A percentile compares a stretch with the other conserved stretches of the same genome.
Conservation (phyloP, 2,797 vertebrate genomes). For the Neopelma chrysocephalum region DNA sequence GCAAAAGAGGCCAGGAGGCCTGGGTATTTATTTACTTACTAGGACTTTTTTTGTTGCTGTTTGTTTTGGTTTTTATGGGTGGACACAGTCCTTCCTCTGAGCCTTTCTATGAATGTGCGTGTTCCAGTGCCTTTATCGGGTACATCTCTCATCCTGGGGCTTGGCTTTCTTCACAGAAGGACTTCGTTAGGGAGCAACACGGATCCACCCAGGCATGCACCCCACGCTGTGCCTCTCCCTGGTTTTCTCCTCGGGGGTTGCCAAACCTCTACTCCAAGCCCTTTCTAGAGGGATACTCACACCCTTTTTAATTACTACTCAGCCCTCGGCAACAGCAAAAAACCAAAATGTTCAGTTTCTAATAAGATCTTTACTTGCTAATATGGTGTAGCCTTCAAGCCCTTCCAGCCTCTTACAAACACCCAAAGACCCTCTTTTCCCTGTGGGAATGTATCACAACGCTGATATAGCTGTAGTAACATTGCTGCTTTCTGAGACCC, state of each 20-base stretch:
- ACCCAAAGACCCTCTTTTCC: background rate
- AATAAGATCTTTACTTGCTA: background rate
- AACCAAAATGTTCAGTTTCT: background rate
- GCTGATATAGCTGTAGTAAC: background rate
- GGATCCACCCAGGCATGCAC: background rate
- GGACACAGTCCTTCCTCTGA: background rate
- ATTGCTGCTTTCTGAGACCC: background rate
- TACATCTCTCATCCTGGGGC: background rate
- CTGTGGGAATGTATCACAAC: background rate
- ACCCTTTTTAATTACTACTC: background rate
- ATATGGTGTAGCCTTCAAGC: background rate
- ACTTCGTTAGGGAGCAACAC: background rate
- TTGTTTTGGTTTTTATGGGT: background rate
- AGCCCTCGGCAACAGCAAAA: background rate
- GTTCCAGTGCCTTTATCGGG: accelerated
- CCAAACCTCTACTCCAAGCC: background rate
- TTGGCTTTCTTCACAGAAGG: background rate
- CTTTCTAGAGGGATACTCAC: background rate
- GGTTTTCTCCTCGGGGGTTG: background rate
- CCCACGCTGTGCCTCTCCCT: background rate
- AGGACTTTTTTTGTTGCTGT: background rate
- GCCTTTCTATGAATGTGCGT: accelerated
- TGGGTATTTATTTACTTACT: background rate
- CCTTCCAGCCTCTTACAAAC: background rate
- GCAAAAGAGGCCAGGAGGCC: background rate